phyloP scores from a whole-genome alignment of 2,113 vertebrate species.

The Cinclus cinclus region DNA sequence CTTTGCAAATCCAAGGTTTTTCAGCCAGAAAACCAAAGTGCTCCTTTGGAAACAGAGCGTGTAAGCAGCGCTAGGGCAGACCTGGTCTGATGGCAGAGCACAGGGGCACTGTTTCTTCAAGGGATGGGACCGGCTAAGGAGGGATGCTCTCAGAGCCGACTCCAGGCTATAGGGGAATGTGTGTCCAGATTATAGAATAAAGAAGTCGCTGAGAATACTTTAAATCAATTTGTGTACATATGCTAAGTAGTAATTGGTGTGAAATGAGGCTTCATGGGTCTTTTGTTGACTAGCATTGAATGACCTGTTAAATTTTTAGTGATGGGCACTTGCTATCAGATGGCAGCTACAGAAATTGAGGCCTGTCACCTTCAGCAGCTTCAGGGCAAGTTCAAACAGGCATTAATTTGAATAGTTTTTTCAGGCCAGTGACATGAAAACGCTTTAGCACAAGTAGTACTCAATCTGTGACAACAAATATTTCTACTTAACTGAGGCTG shows the following conservation, averaged over 20 bases:
- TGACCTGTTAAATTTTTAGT: constrained; percentile 22
- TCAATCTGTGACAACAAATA: background rate
- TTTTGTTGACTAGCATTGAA: constrained; percentile 34
- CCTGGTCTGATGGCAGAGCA: background rate
- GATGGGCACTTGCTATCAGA: background rate
- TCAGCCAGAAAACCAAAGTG: rapidly evolving
- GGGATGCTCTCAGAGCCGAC: background rate
- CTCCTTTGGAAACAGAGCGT: background rate
- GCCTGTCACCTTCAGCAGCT: background rate
- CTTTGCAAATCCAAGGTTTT: background rate
- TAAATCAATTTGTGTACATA: background rate
- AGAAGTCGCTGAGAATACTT: background rate
- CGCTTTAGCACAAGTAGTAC: background rate
- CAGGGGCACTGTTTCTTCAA: rapidly evolving
- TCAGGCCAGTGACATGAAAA: background rate
- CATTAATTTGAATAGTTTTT: constrained; percentile 27
- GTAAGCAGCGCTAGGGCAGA: background rate
- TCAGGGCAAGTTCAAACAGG: background rate
- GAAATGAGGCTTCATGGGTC: constrained; percentile 43
- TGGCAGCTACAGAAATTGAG: background rate
- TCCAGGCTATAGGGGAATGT: background rate
- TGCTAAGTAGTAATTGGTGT: constrained; percentile 14
- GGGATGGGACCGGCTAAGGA: rapidly evolving
- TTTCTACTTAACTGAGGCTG: background rate
- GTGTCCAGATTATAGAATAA: background rate